These are phyloP conservation scores for Diorhabda elongata DNA, from an alignment of 1,140 invertebrate genomes.

Conservation along the genomic window DNA sequence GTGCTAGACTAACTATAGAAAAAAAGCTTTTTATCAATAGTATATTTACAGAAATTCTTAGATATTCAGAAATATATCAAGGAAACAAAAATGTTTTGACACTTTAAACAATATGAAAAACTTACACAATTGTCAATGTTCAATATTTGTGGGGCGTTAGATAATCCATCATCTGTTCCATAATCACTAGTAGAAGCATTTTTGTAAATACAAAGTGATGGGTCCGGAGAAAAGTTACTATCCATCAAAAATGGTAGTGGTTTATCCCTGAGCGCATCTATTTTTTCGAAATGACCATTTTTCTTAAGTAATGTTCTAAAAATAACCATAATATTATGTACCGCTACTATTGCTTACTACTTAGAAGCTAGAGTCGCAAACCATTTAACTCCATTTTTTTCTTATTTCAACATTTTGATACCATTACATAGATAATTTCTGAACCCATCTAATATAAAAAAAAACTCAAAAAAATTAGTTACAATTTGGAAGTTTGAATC, in stretches of 20 bases:
- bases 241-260: slow-evolving; percentile 8
- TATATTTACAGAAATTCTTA: background rate
- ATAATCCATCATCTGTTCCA: slow-evolving; percentile 8
- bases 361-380: background rate
- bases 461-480: background rate
- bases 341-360: no score
- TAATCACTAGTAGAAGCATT: slow-evolving; percentile 9
- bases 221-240: background rate
- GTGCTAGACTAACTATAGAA: background rate
- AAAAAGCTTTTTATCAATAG: background rate
- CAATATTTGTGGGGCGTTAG: background rate
- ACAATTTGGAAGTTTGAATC: no score
- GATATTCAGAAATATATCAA: background rate
- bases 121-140: background rate
- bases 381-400: background rate
- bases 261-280: slow-evolving; percentile 7
- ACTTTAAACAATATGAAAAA: background rate
- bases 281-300: slow-evolving; percentile 10
- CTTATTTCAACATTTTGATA: no score
- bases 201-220: slow-evolving; percentile 1
- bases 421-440: no score
- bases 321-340: no score
- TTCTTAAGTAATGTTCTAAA: slow-evolving; percentile 13
- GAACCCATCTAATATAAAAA: background rate
- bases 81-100: background rate